Percentiles rank a stretch among this genome's conserved stretches.
Evolutionary conservation across 2,888 invertebrate species (phyloP).

Genomic region (Drosophila recens): DNA sequence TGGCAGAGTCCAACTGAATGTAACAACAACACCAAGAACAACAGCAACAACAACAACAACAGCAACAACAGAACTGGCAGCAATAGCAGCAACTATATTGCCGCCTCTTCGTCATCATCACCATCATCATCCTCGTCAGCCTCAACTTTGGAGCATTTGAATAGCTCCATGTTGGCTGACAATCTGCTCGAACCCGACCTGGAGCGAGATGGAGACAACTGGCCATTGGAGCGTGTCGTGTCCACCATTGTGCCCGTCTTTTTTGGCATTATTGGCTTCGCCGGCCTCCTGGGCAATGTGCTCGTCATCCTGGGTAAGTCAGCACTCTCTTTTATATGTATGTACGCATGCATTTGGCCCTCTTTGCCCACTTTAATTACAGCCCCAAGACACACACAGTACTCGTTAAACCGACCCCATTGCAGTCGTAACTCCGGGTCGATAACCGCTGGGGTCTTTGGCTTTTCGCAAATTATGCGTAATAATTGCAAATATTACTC

Average conservation of each 20-base stretch:
- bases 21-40: conserved; percentile 46
- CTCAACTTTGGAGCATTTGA: conserved; percentile 36
- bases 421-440: conserved; percentile 18
- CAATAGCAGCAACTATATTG: conserved; percentile 37
- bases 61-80: conserved; percentile 27
- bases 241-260: conserved; percentile 91
- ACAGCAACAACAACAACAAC: conserved; percentile 29
- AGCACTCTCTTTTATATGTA: neutral
- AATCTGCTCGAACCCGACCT: conserved; percentile 83
- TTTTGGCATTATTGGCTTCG: conserved; percentile 93
- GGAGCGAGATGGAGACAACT: conserved; percentile 85
- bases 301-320: conserved; percentile 90
- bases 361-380: conserved; percentile 2
- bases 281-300: conserved; percentile 95
- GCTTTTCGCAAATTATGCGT: conserved; percentile 67
- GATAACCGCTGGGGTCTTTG: conserved; percentile 16
- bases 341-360: too few relatives aligned
- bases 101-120: conserved; percentile 3
- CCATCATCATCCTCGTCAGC: conserved; percentile 20
- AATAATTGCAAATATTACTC: conserved; percentile 66
- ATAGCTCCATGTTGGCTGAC: conserved; percentile 62
- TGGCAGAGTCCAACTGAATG: conserved; percentile 69
- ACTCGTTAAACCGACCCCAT: neutral
- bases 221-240: conserved; percentile 88
- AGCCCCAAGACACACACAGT: neutral